Base-by-base conservation (phyloP, 2,113 vertebrate species). In the Semnornis frantzii region DNA sequence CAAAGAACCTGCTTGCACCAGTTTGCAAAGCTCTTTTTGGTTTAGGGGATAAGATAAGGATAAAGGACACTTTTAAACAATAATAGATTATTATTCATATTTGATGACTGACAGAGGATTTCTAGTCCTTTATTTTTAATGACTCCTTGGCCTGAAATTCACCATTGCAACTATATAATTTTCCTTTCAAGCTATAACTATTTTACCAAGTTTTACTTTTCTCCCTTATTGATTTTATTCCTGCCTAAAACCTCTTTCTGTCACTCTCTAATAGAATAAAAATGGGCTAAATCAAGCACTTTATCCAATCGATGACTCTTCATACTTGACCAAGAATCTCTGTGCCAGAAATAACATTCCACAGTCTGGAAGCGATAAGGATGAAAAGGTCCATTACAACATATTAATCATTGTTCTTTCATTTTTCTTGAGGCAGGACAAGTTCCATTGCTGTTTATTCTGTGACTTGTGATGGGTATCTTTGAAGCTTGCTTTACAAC, bases 281-380 rank as follows among this genome's bases (percentile, higher is more conserved):
- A 97, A 95, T 92, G 69, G 85, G 78, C 85, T 85, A 96, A 97
- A 97, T 96, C 90, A 97, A 97, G 84, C 91, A 96, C 87, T 93
- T 93, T 85, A 91, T 90, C 92, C 96, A 94, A 97, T 95, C 66
- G 34, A 96, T 97, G 89, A 39, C 68, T 94, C 94, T 96, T 95
- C 69, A 78, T 94, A 92, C 95, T 97, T 97, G 91, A 96, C 92
- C 72, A 97, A 94, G 73, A 72, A 91, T 48, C 82, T 91, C 87
- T 85, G 90, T 93, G 96, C 95, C 93, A 97, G 96, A 97, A 97
- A 96, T 96, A 96, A 87, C 94, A 93, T 97, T 96, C 84, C 72
- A 92, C 27, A 77, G 89, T 84, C 79, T 96, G 97, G 91, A 79
- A 95, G 83, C 23, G 92, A 97, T 96, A 96, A 95, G 95, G 92